phyloP scores from a whole-genome alignment of 2,888 invertebrate genomes.

The Thereva nobilitata region DNA sequence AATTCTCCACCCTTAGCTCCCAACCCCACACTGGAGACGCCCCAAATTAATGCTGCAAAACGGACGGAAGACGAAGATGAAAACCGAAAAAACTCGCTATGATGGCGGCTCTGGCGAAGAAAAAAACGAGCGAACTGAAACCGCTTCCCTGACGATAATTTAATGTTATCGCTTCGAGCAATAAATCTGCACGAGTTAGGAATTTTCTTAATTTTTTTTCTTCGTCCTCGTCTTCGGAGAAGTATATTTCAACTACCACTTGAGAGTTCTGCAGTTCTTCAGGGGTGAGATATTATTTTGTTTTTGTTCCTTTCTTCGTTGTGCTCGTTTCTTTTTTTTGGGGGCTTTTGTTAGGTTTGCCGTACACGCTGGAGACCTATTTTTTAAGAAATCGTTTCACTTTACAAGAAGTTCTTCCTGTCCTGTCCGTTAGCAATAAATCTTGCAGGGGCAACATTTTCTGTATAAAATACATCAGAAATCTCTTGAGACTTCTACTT shows the following conservation, averaged over 20 bases:
- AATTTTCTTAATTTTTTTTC: constrained; percentile 36
- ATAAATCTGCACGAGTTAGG: constrained; percentile 51
- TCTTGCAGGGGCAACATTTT: too few relatives aligned
- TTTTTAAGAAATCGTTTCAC: too few relatives aligned
- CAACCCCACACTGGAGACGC: constrained; percentile 13
- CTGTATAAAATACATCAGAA: too few relatives aligned
- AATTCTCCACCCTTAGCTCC: constrained; percentile 12
- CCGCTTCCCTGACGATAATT: constrained; percentile 46
- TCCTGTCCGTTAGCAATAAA: too few relatives aligned
- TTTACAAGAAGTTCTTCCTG: too few relatives aligned
- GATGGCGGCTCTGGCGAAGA: not conserved
- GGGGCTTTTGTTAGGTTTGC: too few relatives aligned
- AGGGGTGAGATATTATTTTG: too few relatives aligned
- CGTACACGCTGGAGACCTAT: too few relatives aligned
- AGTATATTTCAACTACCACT: constrained; percentile 31
- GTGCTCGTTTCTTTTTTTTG: too few relatives aligned
- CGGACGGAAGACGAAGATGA: constrained; percentile 31
- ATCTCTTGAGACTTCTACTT: too few relatives aligned
- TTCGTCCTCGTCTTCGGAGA: not conserved
- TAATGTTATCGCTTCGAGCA: constrained; percentile 49
- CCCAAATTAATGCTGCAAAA: constrained; percentile 30
- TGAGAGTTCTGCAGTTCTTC: constrained; percentile 9
- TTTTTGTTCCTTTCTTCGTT: too few relatives aligned
- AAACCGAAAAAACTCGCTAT: constrained; percentile 28
- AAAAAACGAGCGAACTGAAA: constrained; percentile 13